Base-by-base conservation (phyloP, 2,888 invertebrate genomes). In the Thymelicus lineola region DNA sequence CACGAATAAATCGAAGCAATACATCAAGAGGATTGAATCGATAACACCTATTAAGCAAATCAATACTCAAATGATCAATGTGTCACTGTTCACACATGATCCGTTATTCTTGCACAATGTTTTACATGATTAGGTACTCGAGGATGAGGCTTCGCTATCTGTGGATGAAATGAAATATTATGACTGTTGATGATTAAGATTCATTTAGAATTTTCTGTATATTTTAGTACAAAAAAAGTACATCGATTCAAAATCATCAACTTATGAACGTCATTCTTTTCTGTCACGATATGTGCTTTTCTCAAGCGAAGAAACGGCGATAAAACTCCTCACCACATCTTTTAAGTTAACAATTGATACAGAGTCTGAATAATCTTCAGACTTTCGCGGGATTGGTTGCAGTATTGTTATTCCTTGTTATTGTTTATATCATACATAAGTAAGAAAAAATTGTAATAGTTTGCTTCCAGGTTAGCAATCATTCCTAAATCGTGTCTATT, bases 401-500 rank as follows among this genome's bases (percentile, higher is more conserved):
- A 28, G 28, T 28, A 3, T 28, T 28, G 28, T 28, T 28, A 28
- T 28, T 28, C 28, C 28, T 28, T 5, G 28, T 28, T 28, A 28
- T 28, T n/a, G n/a, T 5, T 28, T 2, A 28, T 5, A 28, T 28
- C 5, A 0, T 28, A 28, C 28, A 28, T 28, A 5, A 28, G 28
- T 28, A 1, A 28, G 20, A 28, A 28, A 28, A 1, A 28, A 28
- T 3, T 3, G 28, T 28, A 3, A 28, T 28, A 5, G 28, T 42
- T 48, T 38, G 42, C 28, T 38, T 59, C 48, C 35, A 28, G 58
- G 15, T 45, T 35, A 15, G 38, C 48, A 38, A 14, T 35, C 36
- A 14, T 15, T 78, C 74, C 75, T 76, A 77, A 73, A 76, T 80
- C 79, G 80, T 73, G 74, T 76, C 76, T 75, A 79, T 81, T 74